Conservation (phyloP, 1,140 invertebrate species). For the Apis dorsata region DNA sequence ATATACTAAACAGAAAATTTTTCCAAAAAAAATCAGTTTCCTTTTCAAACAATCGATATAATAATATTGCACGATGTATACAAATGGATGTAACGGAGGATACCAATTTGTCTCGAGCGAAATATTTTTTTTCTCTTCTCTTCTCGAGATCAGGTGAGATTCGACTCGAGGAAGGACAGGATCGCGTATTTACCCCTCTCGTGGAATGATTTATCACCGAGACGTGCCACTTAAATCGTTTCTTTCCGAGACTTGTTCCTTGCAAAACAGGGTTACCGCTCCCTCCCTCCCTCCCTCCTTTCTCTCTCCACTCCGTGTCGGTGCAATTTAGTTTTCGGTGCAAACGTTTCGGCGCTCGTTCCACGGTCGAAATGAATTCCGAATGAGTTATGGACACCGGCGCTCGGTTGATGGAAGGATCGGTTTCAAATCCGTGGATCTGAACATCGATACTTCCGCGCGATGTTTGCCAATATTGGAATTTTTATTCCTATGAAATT, state of each 20-base stretch:
- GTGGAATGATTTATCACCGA: constrained; percentile 30
- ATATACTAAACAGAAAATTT: too few relatives aligned
- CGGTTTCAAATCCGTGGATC: too few relatives aligned
- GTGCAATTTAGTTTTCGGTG: constrained; percentile 17
- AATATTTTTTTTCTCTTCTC: neutral
- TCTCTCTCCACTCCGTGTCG: neutral
- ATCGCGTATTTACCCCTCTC: neutral
- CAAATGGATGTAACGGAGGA: too few relatives aligned
- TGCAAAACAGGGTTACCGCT: neutral
- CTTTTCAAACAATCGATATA: too few relatives aligned
- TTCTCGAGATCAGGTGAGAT: neutral
- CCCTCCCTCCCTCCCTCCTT: neutral
- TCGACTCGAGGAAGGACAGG: neutral
- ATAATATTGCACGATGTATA: too few relatives aligned
- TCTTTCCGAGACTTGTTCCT: neutral
- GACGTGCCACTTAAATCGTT: constrained; percentile 10
- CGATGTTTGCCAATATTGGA: neutral
- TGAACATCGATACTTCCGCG: neutral
- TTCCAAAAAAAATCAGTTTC: too few relatives aligned
- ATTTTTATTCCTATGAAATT: neutral
- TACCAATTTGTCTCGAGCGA: constrained; percentile 27
- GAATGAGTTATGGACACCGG: neutral
- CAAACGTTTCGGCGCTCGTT: too few relatives aligned
- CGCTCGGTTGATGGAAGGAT: neutral
- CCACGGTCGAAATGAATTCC: neutral